A percentile compares a stretch with the other conserved stretches of the same genome.
phyloP scores from a whole-genome alignment of 2,888 invertebrate genomes.

The Zygothrica quintamaculata region DNA sequence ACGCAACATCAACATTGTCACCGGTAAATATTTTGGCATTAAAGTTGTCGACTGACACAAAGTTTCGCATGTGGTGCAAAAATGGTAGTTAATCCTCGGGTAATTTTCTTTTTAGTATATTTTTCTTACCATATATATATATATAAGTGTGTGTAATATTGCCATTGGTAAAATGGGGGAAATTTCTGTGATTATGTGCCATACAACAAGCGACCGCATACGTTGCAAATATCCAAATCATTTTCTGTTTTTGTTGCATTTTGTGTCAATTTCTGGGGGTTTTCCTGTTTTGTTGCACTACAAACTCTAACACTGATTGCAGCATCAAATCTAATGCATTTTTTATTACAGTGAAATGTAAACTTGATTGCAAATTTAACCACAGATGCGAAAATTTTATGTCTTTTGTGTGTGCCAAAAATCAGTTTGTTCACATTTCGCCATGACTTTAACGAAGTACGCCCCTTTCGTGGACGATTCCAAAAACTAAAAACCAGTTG shows the following conservation, averaged over 20 bases:
- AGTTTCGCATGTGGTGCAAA: constrained; percentile 18
- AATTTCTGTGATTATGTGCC: constrained; percentile 10
- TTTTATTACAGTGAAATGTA: no score
- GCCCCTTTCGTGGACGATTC: constrained; percentile 48
- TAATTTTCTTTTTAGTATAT: constrained; percentile 5
- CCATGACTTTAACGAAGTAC: constrained; percentile 55
- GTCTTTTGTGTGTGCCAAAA: constrained; percentile 14
- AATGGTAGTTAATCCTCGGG: constrained; percentile 27
- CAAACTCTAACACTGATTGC: neutral
- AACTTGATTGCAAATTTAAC: neutral
- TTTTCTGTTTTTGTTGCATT: neutral
- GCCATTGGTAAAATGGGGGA: constrained; percentile 17
- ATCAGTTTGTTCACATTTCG: constrained; percentile 70
- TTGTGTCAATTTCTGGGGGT: neutral
- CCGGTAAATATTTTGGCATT: constrained; percentile 14
- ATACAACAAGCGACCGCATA: constrained; percentile 11
- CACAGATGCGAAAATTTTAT: neutral
- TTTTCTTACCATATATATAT: constrained; percentile 15
- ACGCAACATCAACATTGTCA: constrained; percentile 24
- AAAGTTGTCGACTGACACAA: constrained; percentile 17
- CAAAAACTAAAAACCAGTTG: constrained; percentile 69
- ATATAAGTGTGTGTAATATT: no score
- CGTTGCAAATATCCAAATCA: constrained; percentile 39
- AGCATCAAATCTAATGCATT: neutral
- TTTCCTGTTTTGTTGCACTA: constrained; percentile 1